phyloP scores from a whole-genome alignment of 2,888 invertebrate species.

The Clistopyga incitator region DNA sequence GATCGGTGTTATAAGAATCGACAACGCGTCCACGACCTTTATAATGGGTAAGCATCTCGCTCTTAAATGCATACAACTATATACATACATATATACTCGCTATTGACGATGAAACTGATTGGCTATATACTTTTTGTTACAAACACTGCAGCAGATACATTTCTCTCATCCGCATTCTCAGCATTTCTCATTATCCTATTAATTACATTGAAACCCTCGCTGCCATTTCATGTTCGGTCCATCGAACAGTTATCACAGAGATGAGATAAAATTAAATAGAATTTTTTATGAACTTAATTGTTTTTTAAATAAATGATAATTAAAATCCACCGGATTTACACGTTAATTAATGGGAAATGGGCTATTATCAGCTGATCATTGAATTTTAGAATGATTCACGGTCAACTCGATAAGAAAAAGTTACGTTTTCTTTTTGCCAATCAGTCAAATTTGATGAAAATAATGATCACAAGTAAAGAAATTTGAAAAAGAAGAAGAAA shows the following conservation, averaged over 20 bases:
- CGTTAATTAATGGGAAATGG: background rate
- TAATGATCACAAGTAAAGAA: too few relatives aligned
- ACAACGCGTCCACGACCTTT: constrained; percentile 46
- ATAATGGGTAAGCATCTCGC: constrained; percentile 39
- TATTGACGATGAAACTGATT: constrained; percentile 3
- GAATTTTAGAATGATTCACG: background rate
- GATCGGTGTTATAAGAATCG: constrained; percentile 44
- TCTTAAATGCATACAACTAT: constrained; percentile 16
- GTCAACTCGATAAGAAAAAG: background rate
- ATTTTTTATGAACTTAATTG: background rate
- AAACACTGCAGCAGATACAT: background rate
- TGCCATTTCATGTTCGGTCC: constrained; percentile 11
- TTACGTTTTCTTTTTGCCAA: background rate
- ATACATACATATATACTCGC: background rate
- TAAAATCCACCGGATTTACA: background rate
- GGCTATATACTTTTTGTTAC: background rate
- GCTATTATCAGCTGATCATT: background rate
- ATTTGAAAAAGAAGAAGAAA: too few relatives aligned
- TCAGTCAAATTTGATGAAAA: background rate
- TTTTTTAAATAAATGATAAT: too few relatives aligned
- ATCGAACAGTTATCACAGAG: background rate
- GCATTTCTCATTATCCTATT: constrained; percentile 43
- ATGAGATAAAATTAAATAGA: background rate
- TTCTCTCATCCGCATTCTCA: constrained; percentile 32
- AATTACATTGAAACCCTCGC: constrained; percentile 35